Base-by-base conservation (phyloP, 2,888 invertebrate species). In the Sinotaia quadrata region DNA sequence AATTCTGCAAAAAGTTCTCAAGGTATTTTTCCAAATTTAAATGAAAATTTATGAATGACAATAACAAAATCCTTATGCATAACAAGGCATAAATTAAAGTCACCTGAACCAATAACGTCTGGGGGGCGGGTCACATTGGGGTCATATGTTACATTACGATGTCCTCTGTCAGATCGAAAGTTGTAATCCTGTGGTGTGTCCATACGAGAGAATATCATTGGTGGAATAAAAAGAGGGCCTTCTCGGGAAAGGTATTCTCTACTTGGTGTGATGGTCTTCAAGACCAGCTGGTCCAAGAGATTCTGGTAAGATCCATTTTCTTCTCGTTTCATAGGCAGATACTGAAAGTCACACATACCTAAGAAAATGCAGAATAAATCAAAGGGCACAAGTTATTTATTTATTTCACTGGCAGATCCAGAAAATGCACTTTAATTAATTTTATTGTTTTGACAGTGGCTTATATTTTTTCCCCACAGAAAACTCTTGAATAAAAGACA, bases 321-420 rank as follows among this genome's bases (percentile, higher is more conserved):
- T 27, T 81, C 78, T 37, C 75, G 84, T 63, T 79, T 58, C 77
- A 96, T 89, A 1, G 98, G 95, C 71, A 98, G 88, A 86, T 93
- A 98, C 88, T 98, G 97, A 87, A 95, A 98, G 88, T 98, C 98
- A 86, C 93, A 93, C 83, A 97, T 89, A 74, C 92, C 95, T 95
- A 87, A 37, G 18, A 18, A 47, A 47, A 47, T n/a, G n/a, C n/a
- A n/a, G n/a, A n/a, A n/a, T n/a, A n/a, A n/a, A n/a, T n/a, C n/a
- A n/a, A n/a, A n/a, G n/a, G n/a, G n/a, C n/a, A n/a, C n/a, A n/a
- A n/a, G n/a, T n/a, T n/a, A n/a, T n/a, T n/a, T n/a, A n/a, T n/a
- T n/a, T n/a, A n/a, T n/a, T n/a, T n/a, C n/a, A n/a, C n/a, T n/a
- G n/a, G n/a, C n/a, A n/a, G n/a, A n/a, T n/a, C n/a, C n/a, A n/a